Percentiles rank a stretch among this genome's conserved stretches.
Evolutionary conservation across 2,797 vertebrate species (phyloP).

Genomic region (Argentina silus): DNA sequence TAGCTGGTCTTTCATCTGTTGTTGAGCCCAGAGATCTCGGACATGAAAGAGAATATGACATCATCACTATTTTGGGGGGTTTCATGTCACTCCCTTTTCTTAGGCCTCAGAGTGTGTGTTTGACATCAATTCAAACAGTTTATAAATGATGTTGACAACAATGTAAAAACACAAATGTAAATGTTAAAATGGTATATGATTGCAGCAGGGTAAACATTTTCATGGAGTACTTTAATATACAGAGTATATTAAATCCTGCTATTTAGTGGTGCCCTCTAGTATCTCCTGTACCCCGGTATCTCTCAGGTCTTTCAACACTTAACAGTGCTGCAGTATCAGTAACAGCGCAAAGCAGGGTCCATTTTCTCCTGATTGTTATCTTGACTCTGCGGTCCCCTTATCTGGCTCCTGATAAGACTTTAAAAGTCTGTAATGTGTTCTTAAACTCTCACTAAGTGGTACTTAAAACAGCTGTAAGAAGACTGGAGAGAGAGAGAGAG

Average conservation of each 20-base stretch:
- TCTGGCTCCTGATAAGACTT: slow-evolving; percentile 41
- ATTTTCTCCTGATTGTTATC: slow-evolving; percentile 40
- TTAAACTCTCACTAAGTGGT: slow-evolving; percentile 10
- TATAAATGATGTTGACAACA: too few relatives aligned
- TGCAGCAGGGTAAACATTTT: too few relatives aligned
- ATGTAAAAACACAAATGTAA: too few relatives aligned
- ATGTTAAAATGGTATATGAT: too few relatives aligned
- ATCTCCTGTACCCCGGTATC: neutral
- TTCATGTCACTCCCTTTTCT: too few relatives aligned
- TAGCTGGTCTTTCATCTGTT: slow-evolving; percentile 71
- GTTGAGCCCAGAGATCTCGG: slow-evolving; percentile 60
- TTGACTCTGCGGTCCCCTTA: slow-evolving; percentile 25
- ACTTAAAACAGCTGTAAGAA: slow-evolving; percentile 4
- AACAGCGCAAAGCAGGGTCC: slow-evolving; percentile 12
- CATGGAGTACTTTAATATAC: too few relatives aligned
- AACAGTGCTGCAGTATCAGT: slow-evolving; percentile 28
- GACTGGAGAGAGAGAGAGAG: neutral
- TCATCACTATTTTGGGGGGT: too few relatives aligned
- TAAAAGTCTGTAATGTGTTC: slow-evolving; percentile 23
- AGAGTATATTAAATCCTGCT: too few relatives aligned
- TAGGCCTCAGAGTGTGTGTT: too few relatives aligned
- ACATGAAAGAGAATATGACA: slow-evolving; percentile 65
- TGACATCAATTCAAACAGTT: too few relatives aligned
- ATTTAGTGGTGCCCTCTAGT: too few relatives aligned
- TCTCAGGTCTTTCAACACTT: slow-evolving; percentile 1